Conservation (phyloP, 2,888 invertebrate genomes). For the Melanophora roralis region DNA sequence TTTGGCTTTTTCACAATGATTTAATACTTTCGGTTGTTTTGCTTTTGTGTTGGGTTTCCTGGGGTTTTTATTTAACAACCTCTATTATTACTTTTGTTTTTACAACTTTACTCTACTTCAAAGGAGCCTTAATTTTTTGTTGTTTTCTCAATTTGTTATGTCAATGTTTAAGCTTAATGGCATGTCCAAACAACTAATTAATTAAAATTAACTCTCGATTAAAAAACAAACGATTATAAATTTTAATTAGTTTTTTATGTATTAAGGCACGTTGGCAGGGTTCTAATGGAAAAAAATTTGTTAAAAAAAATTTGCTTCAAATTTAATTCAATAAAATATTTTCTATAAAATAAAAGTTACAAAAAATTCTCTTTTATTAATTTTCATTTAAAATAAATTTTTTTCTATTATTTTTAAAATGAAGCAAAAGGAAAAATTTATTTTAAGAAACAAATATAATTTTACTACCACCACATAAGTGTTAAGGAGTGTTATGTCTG, state of each 20-base stretch:
- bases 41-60: neutral
- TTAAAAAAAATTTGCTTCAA: no score
- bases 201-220: constrained; percentile 25
- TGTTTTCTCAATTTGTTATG: neutral
- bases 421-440: no score
- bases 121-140: neutral
- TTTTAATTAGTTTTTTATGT: constrained; percentile 13
- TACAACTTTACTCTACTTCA: neutral
- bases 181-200: constrained; percentile 47
- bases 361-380: no score
- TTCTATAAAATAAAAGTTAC: no score
- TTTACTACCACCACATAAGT: no score
- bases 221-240: neutral
- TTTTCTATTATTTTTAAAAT: no score
- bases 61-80: neutral
- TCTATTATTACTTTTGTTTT: neutral
- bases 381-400: no score
- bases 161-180: constrained; percentile 11
- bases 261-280: no score
- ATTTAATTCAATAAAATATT: no score
- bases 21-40: neutral
- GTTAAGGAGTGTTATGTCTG: no score
- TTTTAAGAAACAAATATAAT: no score
- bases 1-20: constrained; percentile 3
- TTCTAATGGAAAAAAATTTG: no score